These are phyloP conservation scores for Pangasius larnaudii DNA, from an alignment of 2,797 vertebrate species.

Conservation along the genomic window DNA sequence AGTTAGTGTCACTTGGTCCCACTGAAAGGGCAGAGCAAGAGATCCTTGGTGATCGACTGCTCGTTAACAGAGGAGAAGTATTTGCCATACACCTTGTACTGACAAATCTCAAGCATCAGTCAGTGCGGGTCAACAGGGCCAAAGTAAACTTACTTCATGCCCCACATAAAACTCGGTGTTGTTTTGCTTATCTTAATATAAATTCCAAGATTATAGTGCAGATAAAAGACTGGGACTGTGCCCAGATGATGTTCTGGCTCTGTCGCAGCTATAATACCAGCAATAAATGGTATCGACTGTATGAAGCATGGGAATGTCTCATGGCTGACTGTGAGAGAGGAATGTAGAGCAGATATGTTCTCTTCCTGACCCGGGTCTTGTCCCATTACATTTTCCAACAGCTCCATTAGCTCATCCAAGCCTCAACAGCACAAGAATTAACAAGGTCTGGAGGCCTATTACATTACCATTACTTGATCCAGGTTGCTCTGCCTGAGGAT, in stretches of 20 bases:
- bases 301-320: conserved; percentile 30
- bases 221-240: conserved; percentile 35
- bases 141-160: conserved; percentile 20
- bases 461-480: conserved; percentile 55
- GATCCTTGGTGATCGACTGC: background rate
- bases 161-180: conserved; percentile 31
- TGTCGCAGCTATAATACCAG: conserved; percentile 37
- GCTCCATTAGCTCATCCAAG: conserved; percentile 53
- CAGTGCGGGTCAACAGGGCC: background rate
- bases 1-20: background rate
- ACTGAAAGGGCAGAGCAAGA: background rate
- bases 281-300: conserved; percentile 37
- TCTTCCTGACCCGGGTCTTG: conserved; percentile 45
- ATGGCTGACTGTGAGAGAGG: conserved; percentile 48
- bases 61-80: conserved; percentile 2
- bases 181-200: conserved; percentile 35
- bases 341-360: conserved; percentile 49
- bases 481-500: conserved; percentile 42
- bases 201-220: conserved; percentile 38
- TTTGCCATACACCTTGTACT: background rate
- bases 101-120: background rate
- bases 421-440: conserved; percentile 47
- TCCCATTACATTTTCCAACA: conserved; percentile 59
- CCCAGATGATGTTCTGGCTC: conserved; percentile 36
- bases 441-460: conserved; percentile 48